phyloP scores from a whole-genome alignment of 2,113 vertebrate species.

The Meriones unguiculatus region DNA sequence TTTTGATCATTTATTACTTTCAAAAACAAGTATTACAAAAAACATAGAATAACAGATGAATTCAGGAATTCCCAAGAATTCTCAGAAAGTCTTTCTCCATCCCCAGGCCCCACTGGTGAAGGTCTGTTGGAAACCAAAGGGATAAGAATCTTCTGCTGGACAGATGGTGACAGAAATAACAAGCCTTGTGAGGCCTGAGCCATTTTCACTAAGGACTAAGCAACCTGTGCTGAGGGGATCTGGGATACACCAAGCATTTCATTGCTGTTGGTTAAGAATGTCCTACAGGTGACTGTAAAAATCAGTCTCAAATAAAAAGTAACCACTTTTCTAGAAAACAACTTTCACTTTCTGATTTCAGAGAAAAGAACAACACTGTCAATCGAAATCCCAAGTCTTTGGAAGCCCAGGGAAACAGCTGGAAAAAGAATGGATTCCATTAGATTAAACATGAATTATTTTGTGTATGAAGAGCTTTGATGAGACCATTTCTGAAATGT shows the following conservation, averaged over 20 bases:
- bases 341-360: neutral
- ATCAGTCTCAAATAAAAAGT: slow-evolving; percentile 41
- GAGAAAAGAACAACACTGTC: neutral
- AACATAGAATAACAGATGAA: slow-evolving; percentile 1
- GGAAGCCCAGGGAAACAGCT: slow-evolving; percentile 21
- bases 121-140: neutral
- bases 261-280: neutral
- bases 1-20: slow-evolving; percentile 39
- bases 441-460: neutral
- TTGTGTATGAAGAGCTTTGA: neutral
- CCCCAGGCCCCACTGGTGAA: neutral
- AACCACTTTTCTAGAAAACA: neutral
- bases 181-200: neutral
- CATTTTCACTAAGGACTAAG: neutral
- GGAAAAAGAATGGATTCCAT: neutral
- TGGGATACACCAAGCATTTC: neutral
- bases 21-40: slow-evolving; percentile 18
- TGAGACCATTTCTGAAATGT: neutral
- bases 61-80: slow-evolving; percentile 43
- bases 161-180: neutral
- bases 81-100: neutral
- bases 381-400: slow-evolving; percentile 15
- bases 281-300: slow-evolving; percentile 5
- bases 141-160: neutral
- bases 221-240: neutral